phyloP scores from a whole-genome alignment of 1,140 invertebrate genomes.

The Caerostris extrusa region DNA sequence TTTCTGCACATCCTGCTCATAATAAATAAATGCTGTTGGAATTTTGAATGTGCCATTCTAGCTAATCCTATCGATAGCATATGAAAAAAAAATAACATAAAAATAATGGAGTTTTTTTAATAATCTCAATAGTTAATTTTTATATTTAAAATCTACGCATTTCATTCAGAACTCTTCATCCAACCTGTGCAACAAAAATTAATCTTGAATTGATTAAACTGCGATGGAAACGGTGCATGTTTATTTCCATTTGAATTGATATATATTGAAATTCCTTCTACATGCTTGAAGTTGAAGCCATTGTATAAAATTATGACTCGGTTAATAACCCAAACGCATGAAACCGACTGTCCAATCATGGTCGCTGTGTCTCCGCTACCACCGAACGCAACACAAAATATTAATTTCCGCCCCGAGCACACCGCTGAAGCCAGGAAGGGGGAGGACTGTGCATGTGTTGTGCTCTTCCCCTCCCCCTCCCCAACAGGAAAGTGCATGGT shows the following conservation, averaged over 20 bases:
- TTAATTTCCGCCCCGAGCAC: slow-evolving; percentile 67
- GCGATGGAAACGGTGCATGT: background rate
- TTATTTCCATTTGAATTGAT: background rate
- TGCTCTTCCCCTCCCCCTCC: background rate
- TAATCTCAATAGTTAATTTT: too few relatives aligned
- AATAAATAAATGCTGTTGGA: too few relatives aligned
- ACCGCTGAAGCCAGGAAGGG: background rate
- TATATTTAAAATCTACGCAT: too few relatives aligned
- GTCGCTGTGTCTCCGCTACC: background rate
- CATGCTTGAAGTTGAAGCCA: background rate
- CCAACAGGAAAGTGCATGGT: slow-evolving; percentile 11
- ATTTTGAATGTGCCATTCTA: too few relatives aligned
- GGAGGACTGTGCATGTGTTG: background rate
- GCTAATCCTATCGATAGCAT: too few relatives aligned
- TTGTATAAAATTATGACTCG: slow-evolving; percentile 19
- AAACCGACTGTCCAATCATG: slow-evolving; percentile 63
- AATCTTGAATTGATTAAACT: background rate
- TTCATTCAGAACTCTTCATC: too few relatives aligned
- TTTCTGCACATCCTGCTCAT: too few relatives aligned
- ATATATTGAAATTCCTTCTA: slow-evolving; percentile 7
- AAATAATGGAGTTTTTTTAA: too few relatives aligned
- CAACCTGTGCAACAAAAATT: too few relatives aligned
- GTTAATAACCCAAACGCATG: background rate
- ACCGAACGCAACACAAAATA: slow-evolving; percentile 64
- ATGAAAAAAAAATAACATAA: too few relatives aligned